Evolutionary conservation across 2,113 vertebrate genomes (phyloP), one percentile per base, ranked within the genome.

Genomic region (Crotophaga sulcirostris): DNA sequence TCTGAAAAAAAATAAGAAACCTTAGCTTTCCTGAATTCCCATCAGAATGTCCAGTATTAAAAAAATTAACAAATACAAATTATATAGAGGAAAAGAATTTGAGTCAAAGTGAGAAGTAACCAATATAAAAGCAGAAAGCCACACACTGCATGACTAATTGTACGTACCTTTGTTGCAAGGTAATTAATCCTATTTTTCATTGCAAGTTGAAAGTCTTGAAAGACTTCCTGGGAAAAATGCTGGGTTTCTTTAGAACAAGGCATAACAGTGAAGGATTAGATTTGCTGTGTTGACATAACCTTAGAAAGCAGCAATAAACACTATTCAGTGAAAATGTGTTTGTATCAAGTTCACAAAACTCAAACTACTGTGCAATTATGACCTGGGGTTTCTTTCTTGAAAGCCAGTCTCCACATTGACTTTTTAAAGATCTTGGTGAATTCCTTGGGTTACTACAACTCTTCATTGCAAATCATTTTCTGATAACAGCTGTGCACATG

Each of bases 111-210:
- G 97, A 95, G 96, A 95, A 93, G 62, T 67, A 97, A 96, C 45
- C 77, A 87, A 92, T 86, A 96, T 10, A 67, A 69, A 86, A 96
- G 96, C 91, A 94, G 93, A 74, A 59, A 59, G 72, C 84, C 84
- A 93, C 82, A 82, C 96, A 94, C 77, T 76, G 92, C 89, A 87
- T 95, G 97, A 98, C 95, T 97, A 97, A 98, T 90, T 80, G 91
- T 72, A 47, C 14, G 72, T 45, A 81, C 87, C 97, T 94, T 94
- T 93, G 94, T 93, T 94, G 97, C 95, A 94, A 92, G 90, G 95
- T 95, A 98, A 98, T 97, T 97, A 98, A 98, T 98, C 94, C 93
- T 95, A 87, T 59, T 97, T 94, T 91, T 91, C 72, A 40, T 6
- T 24, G 31, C 64, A 79, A 16, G 29, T 42, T 54, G 14, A 29